phyloP scores from a whole-genome alignment of 2,888 invertebrate species.

The Baronia brevicornis region DNA sequence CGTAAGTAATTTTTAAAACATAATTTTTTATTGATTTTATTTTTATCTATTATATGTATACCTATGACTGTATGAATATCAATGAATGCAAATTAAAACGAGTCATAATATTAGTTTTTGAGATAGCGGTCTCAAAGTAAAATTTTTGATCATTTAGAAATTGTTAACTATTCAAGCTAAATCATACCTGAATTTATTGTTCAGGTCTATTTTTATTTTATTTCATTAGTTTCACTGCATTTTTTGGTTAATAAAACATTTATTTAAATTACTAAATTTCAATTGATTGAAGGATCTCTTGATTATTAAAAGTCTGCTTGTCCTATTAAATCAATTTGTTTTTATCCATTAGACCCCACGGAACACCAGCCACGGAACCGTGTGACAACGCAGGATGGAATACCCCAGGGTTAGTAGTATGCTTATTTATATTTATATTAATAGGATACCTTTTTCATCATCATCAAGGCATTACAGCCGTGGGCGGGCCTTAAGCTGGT shows the following conservation, averaged over 20 bases:
- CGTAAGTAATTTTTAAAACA: constrained; percentile 21
- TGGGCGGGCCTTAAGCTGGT: too few relatives aligned
- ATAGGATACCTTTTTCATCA: too few relatives aligned
- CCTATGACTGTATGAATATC: not conserved
- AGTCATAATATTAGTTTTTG: too few relatives aligned
- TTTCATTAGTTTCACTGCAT: too few relatives aligned
- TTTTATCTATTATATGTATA: not conserved
- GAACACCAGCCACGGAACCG: constrained; percentile 58
- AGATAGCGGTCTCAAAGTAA: too few relatives aligned
- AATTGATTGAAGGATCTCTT: not conserved
- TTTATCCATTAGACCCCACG: constrained; percentile 43
- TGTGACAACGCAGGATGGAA: constrained; percentile 62
- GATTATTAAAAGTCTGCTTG: not conserved
- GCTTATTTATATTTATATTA: not conserved
- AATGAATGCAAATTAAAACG: too few relatives aligned
- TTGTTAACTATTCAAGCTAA: too few relatives aligned
- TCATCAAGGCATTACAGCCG: too few relatives aligned
- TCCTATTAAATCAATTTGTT: not conserved
- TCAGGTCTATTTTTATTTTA: too few relatives aligned
- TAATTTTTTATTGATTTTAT: not conserved
- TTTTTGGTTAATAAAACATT: too few relatives aligned
- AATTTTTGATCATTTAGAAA: too few relatives aligned
- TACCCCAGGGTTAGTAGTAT: constrained; percentile 44
- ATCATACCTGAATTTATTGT: too few relatives aligned
- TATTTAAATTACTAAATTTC: not conserved